Conservation (phyloP, 2,797 vertebrate species). For the Trachurus trachurus region DNA sequence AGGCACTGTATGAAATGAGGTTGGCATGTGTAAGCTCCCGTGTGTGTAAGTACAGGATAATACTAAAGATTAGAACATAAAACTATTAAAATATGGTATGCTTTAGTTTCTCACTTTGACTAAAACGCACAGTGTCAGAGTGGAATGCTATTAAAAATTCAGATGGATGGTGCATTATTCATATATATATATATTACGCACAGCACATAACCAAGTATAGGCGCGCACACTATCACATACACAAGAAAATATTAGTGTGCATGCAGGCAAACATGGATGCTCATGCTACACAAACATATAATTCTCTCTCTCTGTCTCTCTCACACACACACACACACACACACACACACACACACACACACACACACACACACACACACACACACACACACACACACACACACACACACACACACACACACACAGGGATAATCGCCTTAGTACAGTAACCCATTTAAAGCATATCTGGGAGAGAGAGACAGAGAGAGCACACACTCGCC, state of each 20-base stretch:
- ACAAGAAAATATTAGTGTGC: constrained; percentile 42
- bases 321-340: constrained; percentile 20
- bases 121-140: constrained; percentile 70
- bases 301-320: too few species aligned
- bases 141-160: constrained; percentile 71
- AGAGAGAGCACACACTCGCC: constrained; percentile 65
- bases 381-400: constrained; percentile 40
- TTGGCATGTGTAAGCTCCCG: constrained; percentile 66
- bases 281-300: constrained; percentile 38
- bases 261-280: constrained; percentile 47
- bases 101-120: constrained; percentile 64
- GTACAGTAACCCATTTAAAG: constrained; percentile 84
- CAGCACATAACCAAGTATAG: constrained; percentile 57
- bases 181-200: constrained; percentile 70
- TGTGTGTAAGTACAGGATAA: constrained; percentile 72
- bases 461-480: constrained; percentile 61
- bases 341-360: constrained; percentile 58
- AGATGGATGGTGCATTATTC: constrained; percentile 75
- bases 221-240: constrained; percentile 22
- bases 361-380: constrained; percentile 50
- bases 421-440: constrained; percentile 72
- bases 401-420: constrained; percentile 51
- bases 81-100: constrained; percentile 71
- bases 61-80: constrained; percentile 72
- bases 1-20: constrained; percentile 70